Conservation (phyloP, 92 coral and sea anemone species). For the Paramuricea clavata region DNA sequence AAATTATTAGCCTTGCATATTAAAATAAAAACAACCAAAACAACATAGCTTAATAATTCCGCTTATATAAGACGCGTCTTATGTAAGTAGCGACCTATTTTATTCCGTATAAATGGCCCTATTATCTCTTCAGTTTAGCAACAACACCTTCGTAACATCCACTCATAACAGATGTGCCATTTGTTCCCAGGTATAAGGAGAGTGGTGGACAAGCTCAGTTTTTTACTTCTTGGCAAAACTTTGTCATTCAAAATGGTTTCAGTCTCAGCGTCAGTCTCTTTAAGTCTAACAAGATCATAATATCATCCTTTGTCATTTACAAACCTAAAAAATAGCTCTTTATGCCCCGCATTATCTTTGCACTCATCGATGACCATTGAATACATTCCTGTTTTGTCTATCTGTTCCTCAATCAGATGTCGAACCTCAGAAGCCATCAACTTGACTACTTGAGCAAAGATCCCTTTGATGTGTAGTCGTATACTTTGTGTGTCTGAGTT, state of each 20-base stretch:
- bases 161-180: background rate
- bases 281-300: slow-evolving; percentile 28
- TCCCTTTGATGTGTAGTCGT: slow-evolving; percentile 29
- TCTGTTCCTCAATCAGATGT: slow-evolving; percentile 1
- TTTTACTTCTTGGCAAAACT: background rate
- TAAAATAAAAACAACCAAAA: too few species aligned
- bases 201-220: background rate
- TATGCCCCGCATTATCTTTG: slow-evolving; percentile 43
- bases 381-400: slow-evolving; percentile 19
- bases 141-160: background rate
- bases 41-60: too few species aligned
- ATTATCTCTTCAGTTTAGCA: background rate
- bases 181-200: background rate
- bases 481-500: slow-evolving; percentile 4
- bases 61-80: too few species aligned
- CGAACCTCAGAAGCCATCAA: slow-evolving; percentile 31
- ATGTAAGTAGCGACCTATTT: too few species aligned
- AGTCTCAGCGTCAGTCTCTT: background rate
- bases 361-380: slow-evolving; percentile 32
- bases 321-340: slow-evolving; percentile 26
- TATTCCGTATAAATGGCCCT: too few species aligned
- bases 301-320: slow-evolving; percentile 10
- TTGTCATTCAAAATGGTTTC: background rate
- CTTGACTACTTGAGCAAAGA: slow-evolving; percentile 17
- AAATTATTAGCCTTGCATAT: too few species aligned